Base-by-base conservation (phyloP, 2,888 invertebrate species). In the Phytoseiulus persimilis region DNA sequence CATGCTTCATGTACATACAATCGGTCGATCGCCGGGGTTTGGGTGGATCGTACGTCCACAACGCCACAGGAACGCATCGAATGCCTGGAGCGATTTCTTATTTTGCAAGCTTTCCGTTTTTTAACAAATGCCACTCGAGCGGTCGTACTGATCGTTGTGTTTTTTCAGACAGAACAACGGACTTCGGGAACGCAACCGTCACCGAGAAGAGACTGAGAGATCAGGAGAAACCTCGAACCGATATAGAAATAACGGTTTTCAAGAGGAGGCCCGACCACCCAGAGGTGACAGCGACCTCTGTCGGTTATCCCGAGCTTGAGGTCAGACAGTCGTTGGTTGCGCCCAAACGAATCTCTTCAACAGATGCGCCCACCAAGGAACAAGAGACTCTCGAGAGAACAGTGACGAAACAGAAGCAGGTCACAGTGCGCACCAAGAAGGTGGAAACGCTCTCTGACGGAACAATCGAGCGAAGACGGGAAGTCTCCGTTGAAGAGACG, bases 271-370 rank as follows among this genome's bases (percentile, higher is more conserved):
- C 87, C 5, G 32, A 33, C 9, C 31, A 33, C n/a, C 87, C 87
- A 6, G 87, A 87, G 45, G 87, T 87, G 32, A 87, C 87, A n/a
- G 87, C 87, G n/a, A 87, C 87, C 11, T 87, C 87, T 6, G 6
- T 87, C 3, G 87, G 87, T 0, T 87, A 87, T 87, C 87, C 87
- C 23, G 87, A 87, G 9, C 33, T 87, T 28, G 87, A 87, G 31
- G 87, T 87, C 11, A 87, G 45, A n/a, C 87, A 87, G 45, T 33
- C 45, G 6, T 3, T 32, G 32, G 39, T 45, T 11, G 18, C 45
- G 32, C n/a, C 32, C 28, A n/a, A 39, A 28, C 33, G 28, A 31
- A 32, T 87, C 45, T 28, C 32, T 45, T 87, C 87, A n/a, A 28
- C 14, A 28, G 45, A 45, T n/a, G 39, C 1, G n/a, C 45, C 87